Percentiles rank a stretch among this genome's conserved stretches.
These are phyloP conservation scores for Agrochola macilenta DNA, from an alignment of 2,888 invertebrate genomes.

Conservation along the genomic window DNA sequence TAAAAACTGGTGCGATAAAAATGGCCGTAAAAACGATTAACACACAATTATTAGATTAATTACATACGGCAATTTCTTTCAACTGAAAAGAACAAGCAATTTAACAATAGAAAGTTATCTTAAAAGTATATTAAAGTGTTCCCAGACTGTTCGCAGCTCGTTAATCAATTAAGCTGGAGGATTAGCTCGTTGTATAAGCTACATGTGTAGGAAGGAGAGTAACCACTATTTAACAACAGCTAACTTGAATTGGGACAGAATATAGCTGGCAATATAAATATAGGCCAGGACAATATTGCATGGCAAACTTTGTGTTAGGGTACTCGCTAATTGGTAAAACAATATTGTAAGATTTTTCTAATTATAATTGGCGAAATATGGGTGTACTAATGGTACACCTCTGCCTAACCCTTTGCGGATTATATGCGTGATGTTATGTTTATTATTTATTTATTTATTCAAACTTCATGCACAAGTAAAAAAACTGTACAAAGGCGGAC, in stretches of 20 bases:
- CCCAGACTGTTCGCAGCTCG: conserved; percentile 20
- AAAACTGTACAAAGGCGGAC: no score
- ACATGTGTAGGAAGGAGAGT: background rate
- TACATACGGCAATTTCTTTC: background rate
- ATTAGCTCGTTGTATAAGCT: conserved; percentile 28
- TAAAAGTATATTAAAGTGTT: conserved; percentile 32
- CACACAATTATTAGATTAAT: background rate
- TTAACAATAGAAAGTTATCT: background rate
- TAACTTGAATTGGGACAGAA: conserved; percentile 37
- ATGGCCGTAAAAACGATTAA: no score
- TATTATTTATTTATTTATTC: no score
- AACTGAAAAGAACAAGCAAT: background rate
- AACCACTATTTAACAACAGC: conserved; percentile 21
- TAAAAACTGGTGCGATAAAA: no score
- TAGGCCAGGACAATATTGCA: background rate
- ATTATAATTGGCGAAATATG: background rate
- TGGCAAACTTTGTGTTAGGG: background rate
- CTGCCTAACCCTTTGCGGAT: background rate
- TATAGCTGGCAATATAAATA: background rate
- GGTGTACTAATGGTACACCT: background rate
- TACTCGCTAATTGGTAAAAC: no score
- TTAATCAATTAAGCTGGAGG: conserved; percentile 47
- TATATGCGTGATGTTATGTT: no score
- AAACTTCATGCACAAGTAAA: no score
- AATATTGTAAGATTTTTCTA: background rate